Conservation (phyloP, 2,888 invertebrate species). For the Tetragonula carbonaria region DNA sequence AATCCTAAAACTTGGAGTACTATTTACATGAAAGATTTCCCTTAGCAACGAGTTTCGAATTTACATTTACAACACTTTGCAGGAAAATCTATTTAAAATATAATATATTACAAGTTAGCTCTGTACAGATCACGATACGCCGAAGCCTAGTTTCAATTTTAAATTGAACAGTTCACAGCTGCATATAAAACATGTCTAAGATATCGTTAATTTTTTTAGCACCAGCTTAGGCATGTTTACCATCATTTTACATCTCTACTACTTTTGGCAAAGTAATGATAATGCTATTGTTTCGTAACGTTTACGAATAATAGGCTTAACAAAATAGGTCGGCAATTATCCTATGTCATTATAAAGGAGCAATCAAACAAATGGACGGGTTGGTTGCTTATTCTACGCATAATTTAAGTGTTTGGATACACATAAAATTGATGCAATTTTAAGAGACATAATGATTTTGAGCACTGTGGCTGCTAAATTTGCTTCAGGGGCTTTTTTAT, state of each 20-base stretch:
- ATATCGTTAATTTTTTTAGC: conserved; percentile 62
- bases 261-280: conserved; percentile 62
- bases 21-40: conserved; percentile 47
- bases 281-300: conserved; percentile 51
- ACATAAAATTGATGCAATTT: conserved; percentile 41
- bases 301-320: conserved; percentile 42
- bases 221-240: conserved; percentile 67
- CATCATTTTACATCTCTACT: conserved; percentile 45
- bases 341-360: conserved; percentile 45
- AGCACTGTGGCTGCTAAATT: conserved; percentile 54
- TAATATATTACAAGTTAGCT: conserved; percentile 28
- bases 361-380: conserved; percentile 67
- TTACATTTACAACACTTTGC: conserved; percentile 14
- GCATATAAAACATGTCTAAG: conserved; percentile 50
- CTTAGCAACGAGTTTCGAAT: conserved; percentile 23
- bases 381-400: conserved; percentile 58
- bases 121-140: conserved; percentile 42
- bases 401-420: conserved; percentile 47
- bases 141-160: conserved; percentile 24
- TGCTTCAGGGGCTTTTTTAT: conserved; percentile 37
- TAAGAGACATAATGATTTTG: conserved; percentile 51
- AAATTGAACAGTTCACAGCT: conserved; percentile 34
- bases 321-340: conserved; percentile 44
- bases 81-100: conserved; percentile 39
- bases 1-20: conserved; percentile 15